A percentile compares a stretch with the other conserved stretches of the same genome.
Conservation (phyloP, 2,113 vertebrate species). For the Antigone vipio region DNA sequence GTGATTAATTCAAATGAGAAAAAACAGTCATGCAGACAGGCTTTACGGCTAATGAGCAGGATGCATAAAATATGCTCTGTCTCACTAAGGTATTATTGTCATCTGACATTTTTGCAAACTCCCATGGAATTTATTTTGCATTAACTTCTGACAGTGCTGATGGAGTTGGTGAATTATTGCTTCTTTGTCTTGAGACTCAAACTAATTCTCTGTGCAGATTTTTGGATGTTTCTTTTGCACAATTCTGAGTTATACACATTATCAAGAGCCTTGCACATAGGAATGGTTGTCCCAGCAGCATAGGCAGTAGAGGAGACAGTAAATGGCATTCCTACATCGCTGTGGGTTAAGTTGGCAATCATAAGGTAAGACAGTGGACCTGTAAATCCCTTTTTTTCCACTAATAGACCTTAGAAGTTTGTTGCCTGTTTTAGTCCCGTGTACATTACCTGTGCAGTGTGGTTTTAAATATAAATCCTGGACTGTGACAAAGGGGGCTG, state of each 20-base stretch:
- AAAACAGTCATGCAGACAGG: constrained; percentile 27
- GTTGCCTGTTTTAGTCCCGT: neutral
- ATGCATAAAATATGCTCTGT: constrained; percentile 29
- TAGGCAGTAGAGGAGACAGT: neutral
- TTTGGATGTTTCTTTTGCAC: neutral
- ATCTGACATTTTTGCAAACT: constrained; percentile 37
- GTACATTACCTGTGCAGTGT: neutral
- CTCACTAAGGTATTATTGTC: constrained; percentile 31
- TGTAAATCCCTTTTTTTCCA: neutral
- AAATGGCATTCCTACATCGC: neutral
- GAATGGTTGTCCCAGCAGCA: neutral
- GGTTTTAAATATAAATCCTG: neutral
- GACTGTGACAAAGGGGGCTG: neutral
- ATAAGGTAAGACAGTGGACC: neutral
- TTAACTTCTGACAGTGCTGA: neutral
- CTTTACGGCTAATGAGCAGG: constrained; percentile 45
- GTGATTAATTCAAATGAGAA: constrained; percentile 51
- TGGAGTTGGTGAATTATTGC: neutral
- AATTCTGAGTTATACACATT: neutral
- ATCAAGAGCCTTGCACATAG: neutral
- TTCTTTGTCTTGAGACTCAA: neutral
- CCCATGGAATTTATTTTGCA: constrained; percentile 27
- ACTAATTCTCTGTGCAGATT: neutral
- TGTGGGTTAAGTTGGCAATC: neutral
- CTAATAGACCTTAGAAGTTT: neutral